Evolutionary conservation across 2,797 vertebrate species (phyloP).

Genomic region (Esox masquinongy): DNA sequence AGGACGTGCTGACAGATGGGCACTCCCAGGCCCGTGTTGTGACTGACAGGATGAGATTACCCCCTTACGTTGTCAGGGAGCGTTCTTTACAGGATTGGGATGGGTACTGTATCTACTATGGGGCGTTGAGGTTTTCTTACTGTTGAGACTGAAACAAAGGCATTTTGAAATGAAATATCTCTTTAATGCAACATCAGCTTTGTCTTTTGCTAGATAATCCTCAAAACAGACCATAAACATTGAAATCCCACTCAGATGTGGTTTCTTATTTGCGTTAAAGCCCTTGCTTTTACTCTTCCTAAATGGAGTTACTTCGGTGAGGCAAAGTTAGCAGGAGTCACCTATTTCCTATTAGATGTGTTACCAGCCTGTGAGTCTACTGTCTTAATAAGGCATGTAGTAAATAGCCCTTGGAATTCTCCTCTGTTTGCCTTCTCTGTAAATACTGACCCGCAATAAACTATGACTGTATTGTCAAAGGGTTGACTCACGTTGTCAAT

Average conservation of each 20-base stretch:
- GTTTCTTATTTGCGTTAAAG: no score
- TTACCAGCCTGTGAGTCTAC: background rate
- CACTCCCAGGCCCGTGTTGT: background rate
- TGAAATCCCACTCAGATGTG: background rate
- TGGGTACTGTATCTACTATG: background rate
- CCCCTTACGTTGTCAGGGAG: background rate
- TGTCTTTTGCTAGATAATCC: background rate
- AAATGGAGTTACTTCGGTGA: no score
- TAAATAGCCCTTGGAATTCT: background rate
- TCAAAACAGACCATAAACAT: background rate
- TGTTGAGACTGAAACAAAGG: background rate
- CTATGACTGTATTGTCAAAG: slow-evolving; percentile 1
- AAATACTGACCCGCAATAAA: background rate
- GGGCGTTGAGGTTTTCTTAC: background rate
- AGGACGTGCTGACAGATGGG: slow-evolving; percentile 57
- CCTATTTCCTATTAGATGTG: background rate
- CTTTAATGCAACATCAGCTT: background rate
- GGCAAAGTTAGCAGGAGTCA: background rate
- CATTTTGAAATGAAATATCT: background rate
- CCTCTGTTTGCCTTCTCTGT: background rate
- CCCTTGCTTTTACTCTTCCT: background rate
- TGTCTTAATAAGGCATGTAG: background rate
- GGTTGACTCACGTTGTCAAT: slow-evolving; percentile 26
- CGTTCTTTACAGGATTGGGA: background rate
- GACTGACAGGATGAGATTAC: background rate